phyloP scores from a whole-genome alignment of 2,113 vertebrate genomes.

The Ammodytes marinus region DNA sequence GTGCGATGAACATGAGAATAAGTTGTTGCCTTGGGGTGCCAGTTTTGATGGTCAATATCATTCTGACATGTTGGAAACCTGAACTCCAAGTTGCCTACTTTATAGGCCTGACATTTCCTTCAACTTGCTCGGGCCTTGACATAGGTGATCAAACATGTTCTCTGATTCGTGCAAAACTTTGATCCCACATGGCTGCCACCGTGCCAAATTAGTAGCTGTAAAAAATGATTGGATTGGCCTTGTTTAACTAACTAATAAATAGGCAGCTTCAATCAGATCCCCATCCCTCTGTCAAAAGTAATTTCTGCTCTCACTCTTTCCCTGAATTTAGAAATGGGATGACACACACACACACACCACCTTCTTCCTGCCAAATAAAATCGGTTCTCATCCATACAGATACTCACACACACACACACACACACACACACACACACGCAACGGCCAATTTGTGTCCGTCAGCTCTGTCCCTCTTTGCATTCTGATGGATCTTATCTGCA shows the following conservation, averaged over 20 bases:
- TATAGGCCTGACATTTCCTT: slow-evolving; percentile 11
- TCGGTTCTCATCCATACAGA: slow-evolving; percentile 22
- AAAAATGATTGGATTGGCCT: slow-evolving; percentile 44
- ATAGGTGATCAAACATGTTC: slow-evolving; percentile 44
- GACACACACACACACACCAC: slow-evolving; percentile 58
- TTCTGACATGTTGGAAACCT: slow-evolving; percentile 11
- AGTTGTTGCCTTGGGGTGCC: not conserved
- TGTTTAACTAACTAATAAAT: slow-evolving; percentile 55
- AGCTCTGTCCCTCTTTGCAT: not conserved
- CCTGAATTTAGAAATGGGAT: slow-evolving; percentile 56
- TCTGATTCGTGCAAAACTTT: slow-evolving; percentile 44
- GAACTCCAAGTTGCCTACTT: slow-evolving; percentile 4
- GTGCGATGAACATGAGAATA: not conserved
- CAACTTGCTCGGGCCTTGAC: slow-evolving; percentile 12
- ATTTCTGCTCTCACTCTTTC: slow-evolving; percentile 45
- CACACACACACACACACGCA: not conserved
- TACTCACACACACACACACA: not conserved
- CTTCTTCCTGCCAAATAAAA: slow-evolving; percentile 42
- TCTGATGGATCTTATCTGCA: not conserved
- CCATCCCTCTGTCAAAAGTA: slow-evolving; percentile 56
- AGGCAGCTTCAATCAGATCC: slow-evolving; percentile 43
- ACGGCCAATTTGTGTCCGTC: not conserved
- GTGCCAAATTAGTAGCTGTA: slow-evolving; percentile 46
- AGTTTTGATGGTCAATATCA: not conserved
- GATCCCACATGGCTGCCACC: slow-evolving; percentile 41